These are phyloP conservation scores for Beris morrisii DNA, from an alignment of 2,888 invertebrate genomes.

Conservation along the genomic window DNA sequence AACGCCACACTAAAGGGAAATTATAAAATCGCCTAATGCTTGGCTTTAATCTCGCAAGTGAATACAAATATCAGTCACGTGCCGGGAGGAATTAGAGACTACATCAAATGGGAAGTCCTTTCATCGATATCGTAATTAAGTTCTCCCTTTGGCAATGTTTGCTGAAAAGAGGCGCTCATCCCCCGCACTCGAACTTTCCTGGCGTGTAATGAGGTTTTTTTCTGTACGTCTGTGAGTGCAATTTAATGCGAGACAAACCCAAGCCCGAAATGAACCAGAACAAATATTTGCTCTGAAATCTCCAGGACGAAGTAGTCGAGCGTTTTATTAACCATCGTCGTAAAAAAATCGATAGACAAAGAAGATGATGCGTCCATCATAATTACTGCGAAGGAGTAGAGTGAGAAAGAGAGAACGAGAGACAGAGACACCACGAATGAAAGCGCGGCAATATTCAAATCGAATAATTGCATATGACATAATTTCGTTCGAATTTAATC, in stretches of 20 bases:
- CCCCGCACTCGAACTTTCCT: not conserved
- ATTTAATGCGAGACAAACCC: not conserved
- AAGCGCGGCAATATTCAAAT: not conserved
- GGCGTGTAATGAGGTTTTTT: not conserved
- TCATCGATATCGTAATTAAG: constrained; percentile 39
- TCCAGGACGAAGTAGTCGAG: not conserved
- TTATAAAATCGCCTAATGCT: constrained; percentile 51
- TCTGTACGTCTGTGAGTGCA: not conserved
- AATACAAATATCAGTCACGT: constrained; percentile 49
- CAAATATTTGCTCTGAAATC: constrained; percentile 12
- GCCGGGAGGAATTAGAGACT: constrained; percentile 40
- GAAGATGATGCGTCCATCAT: constrained; percentile 16
- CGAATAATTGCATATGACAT: constrained; percentile 23
- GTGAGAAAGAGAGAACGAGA: not conserved
- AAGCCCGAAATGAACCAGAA: constrained; percentile 9
- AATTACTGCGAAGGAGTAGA: constrained; percentile 2
- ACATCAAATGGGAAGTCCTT: constrained; percentile 33
- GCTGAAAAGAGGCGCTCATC: constrained; percentile 9
- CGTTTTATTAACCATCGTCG: not conserved
- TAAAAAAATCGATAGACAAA: constrained; percentile 11
- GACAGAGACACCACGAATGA: too few species aligned
- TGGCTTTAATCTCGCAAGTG: constrained; percentile 53
- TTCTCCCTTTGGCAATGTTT: constrained; percentile 33
- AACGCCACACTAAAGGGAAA: not conserved
- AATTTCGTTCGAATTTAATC: constrained; percentile 13